Evolutionary conservation across 2,113 vertebrate species (phyloP), one percentile per base, ranked within the genome.

Genomic region (Aplodontia rufa): DNA sequence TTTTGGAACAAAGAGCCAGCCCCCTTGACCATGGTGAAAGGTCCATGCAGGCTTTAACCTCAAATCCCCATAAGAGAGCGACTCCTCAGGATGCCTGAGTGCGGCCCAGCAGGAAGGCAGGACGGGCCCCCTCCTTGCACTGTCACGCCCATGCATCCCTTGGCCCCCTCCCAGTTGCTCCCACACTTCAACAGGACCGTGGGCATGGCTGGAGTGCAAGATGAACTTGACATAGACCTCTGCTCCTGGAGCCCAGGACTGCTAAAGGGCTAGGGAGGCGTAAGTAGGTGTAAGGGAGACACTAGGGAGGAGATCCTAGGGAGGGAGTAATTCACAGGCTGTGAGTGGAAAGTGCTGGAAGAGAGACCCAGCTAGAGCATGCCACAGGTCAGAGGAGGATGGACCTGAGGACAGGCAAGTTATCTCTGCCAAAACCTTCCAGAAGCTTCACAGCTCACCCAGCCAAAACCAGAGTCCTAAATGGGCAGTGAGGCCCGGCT

Each of bases 91-190:
- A 35, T 69, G 80, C 11, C 8, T 30, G 0, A 3, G 10, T 4
- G 17, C 28, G 32, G 7, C 12, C 22, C 42, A 3, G 16, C 20
- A 6, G 20, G 49, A 12, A 20, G 22, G 26, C 17, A 1, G 49
- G 32, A 22, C 12, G 37, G 47, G 60, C 0, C 10, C 47, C 47
- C 55, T 19, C 42, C 16, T 19, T 3, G 3, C 5, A 7, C 7
- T 8, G 14, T 10, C 4, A 0, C 0, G 2, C 28, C 0, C 13
- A 51, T 20, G n/a, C 30, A 0, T 58, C 32, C 79, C 37, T 1
- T 13, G 20, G 78, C 42, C 19, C 9, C 22, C 7, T 12, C 3
- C 0, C 0, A 28, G 24, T 45, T 2, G 0, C 19, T 9, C 35
- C 53, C 47, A 12, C 0, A 8, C 32, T 0, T 37, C 45, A 7